Percentiles rank a stretch among this genome's conserved stretches.
These are phyloP conservation scores for Hyperoplus lanceolatus DNA, from an alignment of 2,797 vertebrate genomes.

Conservation along the genomic window DNA sequence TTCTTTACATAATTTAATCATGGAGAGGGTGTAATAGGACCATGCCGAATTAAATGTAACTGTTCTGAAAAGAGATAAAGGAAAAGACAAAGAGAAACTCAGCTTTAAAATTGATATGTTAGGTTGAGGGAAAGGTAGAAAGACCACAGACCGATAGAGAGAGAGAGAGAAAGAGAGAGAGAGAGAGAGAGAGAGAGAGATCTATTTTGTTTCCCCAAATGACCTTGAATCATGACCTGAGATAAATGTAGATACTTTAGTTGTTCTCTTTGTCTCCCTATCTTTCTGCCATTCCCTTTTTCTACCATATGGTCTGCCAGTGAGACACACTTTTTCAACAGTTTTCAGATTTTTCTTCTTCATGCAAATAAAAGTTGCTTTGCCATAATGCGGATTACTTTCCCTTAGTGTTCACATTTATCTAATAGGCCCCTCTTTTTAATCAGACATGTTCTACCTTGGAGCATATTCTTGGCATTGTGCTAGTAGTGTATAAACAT, in stretches of 20 bases:
- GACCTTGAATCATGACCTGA: constrained; percentile 54
- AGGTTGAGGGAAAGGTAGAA: constrained; percentile 18
- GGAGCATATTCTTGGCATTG: constrained; percentile 43
- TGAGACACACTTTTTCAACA: background rate
- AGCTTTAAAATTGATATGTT: constrained; percentile 13
- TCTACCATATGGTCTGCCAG: background rate
- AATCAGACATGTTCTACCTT: constrained; percentile 20
- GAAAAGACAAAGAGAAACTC: constrained; percentile 27
- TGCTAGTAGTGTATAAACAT: constrained; percentile 49
- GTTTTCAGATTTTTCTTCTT: background rate
- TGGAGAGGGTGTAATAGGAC: constrained; percentile 84
- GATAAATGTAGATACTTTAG: constrained; percentile 21
- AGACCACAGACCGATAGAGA: constrained; percentile 21
- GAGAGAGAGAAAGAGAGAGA: constrained; percentile 17
- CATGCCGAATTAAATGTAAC: constrained; percentile 89
- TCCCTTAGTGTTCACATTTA: constrained; percentile 12
- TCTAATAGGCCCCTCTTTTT: constrained; percentile 1
- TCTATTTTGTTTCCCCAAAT: constrained; percentile 11
- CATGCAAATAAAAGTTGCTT: background rate
- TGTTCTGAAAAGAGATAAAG: constrained; percentile 78
- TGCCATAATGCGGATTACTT: background rate
- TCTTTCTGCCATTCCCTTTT: background rate
- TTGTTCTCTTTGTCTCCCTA: constrained; percentile 5
- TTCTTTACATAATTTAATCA: constrained; percentile 91
- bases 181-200: constrained; percentile 6